These are phyloP conservation scores for Paedocypris sp. DNA, from an alignment of 2,113 vertebrate genomes.

Conservation along the genomic window DNA sequence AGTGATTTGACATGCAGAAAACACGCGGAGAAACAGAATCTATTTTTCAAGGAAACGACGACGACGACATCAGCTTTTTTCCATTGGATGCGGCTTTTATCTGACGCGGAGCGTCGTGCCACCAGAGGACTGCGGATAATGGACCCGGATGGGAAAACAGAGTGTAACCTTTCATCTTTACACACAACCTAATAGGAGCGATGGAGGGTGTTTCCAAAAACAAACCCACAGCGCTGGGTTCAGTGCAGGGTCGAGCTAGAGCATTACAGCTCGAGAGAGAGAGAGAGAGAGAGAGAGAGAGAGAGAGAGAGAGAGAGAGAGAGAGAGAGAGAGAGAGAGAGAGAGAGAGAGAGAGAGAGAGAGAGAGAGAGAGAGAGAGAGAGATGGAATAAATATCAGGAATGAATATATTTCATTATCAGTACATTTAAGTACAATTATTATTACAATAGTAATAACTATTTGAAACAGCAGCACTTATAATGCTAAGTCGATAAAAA, in stretches of 20 bases:
- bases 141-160: constrained; percentile 50
- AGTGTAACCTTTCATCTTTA: constrained; percentile 50
- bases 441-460: no score
- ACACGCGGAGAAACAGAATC: no score
- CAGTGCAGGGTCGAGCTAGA: constrained; percentile 43
- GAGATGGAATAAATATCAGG: no score
- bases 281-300: neutral
- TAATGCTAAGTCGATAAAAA: no score
- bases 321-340: neutral
- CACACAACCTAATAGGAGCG: constrained; percentile 42
- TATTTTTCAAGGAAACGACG: no score
- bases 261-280: constrained; percentile 15
- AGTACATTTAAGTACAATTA: no score
- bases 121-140: constrained; percentile 38
- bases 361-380: no score
- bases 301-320: constrained; percentile 1
- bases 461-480: no score
- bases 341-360: constrained; percentile 24
- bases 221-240: constrained; percentile 45
- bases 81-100: no score
- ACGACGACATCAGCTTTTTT: no score
- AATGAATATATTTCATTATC: no score
- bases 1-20: no score
- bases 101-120: constrained; percentile 35
- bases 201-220: constrained; percentile 52